Evolutionary conservation across 2,888 invertebrate species (phyloP), one percentile per base, ranked within the genome.

Genomic region (Sepiola atlantica): DNA sequence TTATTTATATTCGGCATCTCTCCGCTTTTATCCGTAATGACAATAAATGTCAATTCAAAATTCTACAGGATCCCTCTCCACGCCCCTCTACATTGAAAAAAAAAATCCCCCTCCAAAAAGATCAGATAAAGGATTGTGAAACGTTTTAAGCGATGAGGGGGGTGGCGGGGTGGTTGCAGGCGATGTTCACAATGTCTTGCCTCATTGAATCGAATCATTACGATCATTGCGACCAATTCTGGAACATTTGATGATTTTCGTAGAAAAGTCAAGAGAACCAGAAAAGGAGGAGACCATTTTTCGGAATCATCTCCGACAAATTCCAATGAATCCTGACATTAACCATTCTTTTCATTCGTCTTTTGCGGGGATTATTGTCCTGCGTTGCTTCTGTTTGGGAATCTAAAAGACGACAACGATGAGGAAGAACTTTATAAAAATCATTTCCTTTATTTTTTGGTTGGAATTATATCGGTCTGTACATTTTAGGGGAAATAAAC

Each of bases 181-280:
- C n/a, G 77, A 77, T 32, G 77, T 77, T n/a, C 32, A 18, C n/a
- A 4, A 10, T 8, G n/a, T n/a, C n/a, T 32, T 32, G 77, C 4
- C 77, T 77, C 77, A n/a, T 77, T 77, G 77, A 77, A 77, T n/a
- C n/a, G 32, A 77, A n/a, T 77, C n/a, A 77, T 77, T 77, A 77
- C n/a, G 14, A n/a, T 77, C 18, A 77, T 77, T 77, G 77, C 77
- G 14, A 32, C 77, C n/a, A 77, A 77, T 77, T 77, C 77, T 77
- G 77, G n/a, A 77, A 77, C 32, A 32, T 77, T 61, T n/a, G 28
- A n/a, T 14, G 12, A 24, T 14, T 28, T 77, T n/a, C 12, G n/a
- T n/a, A 18, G n/a, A n/a, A 32, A 32, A 77, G 77, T 77, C 77
- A 32, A 32, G 77, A 77, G 77, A 77, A 14, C 32, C 77, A 16